phyloP scores from a whole-genome alignment of 2,113 vertebrate species.

The Trachemys scripta region DNA sequence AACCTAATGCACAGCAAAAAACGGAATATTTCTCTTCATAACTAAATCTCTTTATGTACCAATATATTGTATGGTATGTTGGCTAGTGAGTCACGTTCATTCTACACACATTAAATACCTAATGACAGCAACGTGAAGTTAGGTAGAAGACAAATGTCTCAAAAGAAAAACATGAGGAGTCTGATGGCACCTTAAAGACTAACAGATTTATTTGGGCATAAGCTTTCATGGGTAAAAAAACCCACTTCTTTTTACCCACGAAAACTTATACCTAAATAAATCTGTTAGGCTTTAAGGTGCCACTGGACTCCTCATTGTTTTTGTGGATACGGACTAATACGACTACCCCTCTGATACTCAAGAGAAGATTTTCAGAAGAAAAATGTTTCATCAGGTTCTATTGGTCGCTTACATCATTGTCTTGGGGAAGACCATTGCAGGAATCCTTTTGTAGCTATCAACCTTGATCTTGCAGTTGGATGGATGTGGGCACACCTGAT shows the following conservation, averaged over 20 bases:
- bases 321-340: no score
- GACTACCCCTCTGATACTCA: no score
- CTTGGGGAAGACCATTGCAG: neutral
- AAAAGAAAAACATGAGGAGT: no score
- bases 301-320: no score
- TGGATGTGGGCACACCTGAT: neutral
- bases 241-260: no score
- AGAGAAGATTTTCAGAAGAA: neutral
- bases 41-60: neutral
- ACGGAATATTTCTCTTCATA: neutral
- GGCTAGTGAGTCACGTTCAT: neutral
- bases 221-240: no score
- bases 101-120: neutral
- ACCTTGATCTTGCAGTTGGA: fast-evolving
- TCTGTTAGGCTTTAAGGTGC: no score
- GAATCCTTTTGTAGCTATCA: neutral
- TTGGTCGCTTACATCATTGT: neutral
- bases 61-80: neutral
- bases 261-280: no score
- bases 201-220: no score
- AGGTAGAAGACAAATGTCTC: neutral
- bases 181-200: no score
- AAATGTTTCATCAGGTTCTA: neutral
- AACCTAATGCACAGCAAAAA: neutral
- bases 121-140: neutral